Percentiles rank a stretch among this genome's conserved stretches.
Conservation (phyloP, 2,888 invertebrate genomes). For the Drosophila tanythrix region DNA sequence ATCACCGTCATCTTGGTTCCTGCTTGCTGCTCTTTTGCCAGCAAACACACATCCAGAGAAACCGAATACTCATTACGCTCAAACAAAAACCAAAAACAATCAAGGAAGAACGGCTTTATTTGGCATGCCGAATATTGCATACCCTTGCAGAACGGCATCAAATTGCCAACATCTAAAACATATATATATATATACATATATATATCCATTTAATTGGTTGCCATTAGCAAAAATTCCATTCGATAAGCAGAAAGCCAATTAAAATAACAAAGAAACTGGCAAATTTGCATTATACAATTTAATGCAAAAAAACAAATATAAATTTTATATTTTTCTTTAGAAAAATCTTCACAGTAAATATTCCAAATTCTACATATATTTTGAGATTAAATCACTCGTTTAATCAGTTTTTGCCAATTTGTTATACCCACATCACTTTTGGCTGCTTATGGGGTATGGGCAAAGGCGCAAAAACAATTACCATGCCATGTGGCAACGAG, state of each 20-base stretch:
- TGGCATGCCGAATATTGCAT: background rate
- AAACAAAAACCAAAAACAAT: conserved; percentile 22
- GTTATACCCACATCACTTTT: background rate
- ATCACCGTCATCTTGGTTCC: conserved; percentile 20
- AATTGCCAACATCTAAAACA: no score
- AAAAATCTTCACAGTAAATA: background rate
- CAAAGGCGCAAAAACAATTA: conserved; percentile 36
- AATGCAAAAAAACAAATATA: background rate
- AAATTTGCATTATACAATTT: background rate
- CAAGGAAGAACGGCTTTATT: background rate
- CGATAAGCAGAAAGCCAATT: background rate
- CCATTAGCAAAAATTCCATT: background rate
- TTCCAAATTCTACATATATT: background rate
- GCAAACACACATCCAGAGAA: conserved; percentile 25
- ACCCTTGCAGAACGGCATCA: background rate
- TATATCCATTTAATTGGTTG: background rate
- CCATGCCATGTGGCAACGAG: background rate
- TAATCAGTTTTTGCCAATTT: background rate
- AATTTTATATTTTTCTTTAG: background rate
- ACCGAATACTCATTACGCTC: conserved; percentile 63
- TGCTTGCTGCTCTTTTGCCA: conserved; percentile 35
- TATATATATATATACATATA: background rate
- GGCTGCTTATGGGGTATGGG: conserved; percentile 28
- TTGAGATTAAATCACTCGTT: background rate
- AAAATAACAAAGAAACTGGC: background rate